A percentile compares a stretch with the other conserved stretches of the same genome.
Evolutionary conservation across 2,888 invertebrate species (phyloP).

Genomic region (Drosophila villosipedis): DNA sequence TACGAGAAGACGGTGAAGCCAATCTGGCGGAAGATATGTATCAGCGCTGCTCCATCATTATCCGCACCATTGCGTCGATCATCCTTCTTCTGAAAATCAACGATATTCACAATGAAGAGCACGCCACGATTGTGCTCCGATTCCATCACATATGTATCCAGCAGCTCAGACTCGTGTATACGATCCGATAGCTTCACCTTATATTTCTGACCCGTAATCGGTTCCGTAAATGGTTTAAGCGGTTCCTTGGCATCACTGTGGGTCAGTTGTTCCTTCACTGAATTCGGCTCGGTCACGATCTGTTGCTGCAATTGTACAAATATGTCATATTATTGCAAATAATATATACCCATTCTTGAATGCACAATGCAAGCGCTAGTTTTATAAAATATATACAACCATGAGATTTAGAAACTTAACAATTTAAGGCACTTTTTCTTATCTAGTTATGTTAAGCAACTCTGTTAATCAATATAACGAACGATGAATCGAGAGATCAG

Average conservation of each 20-base stretch:
- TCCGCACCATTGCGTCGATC: conserved; percentile 88
- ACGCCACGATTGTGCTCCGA: conserved; percentile 87
- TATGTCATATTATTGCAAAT: background rate
- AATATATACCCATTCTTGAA: background rate
- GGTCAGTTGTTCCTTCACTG: background rate
- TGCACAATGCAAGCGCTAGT: background rate
- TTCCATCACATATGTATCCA: conserved; percentile 85
- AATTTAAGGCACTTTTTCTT: background rate
- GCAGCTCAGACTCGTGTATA: conserved; percentile 63
- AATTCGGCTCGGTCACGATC: background rate
- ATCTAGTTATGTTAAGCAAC: background rate
- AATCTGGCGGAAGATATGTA: conserved; percentile 87
- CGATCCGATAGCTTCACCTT: conserved; percentile 68
- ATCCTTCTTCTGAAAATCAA: conserved; percentile 85
- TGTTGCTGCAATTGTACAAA: background rate
- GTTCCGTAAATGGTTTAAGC: conserved; percentile 54
- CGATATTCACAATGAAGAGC: conserved; percentile 88
- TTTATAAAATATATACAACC: background rate
- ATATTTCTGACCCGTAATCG: conserved; percentile 37
- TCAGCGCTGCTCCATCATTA: conserved; percentile 87
- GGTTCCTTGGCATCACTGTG: conserved; percentile 19
- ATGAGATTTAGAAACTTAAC: background rate
- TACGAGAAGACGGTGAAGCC: conserved; percentile 86
- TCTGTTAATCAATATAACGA: background rate
- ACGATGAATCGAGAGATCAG: background rate